Evolutionary conservation across 2,797 vertebrate genomes (phyloP).

Genomic region (Sebastes alutus): DNA sequence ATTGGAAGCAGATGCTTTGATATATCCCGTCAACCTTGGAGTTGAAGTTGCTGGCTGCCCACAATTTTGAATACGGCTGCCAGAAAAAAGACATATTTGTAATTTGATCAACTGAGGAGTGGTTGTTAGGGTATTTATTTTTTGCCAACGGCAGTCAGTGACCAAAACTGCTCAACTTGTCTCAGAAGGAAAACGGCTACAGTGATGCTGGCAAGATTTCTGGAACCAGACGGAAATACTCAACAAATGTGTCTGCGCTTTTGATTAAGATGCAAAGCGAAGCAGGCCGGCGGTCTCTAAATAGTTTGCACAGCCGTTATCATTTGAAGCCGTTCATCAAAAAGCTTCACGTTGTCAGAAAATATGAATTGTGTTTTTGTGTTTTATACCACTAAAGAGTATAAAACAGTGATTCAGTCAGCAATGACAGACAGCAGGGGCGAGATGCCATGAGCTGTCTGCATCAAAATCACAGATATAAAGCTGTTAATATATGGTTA

Average conservation of each 20-base stretch:
- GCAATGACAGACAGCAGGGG: conserved; percentile 30
- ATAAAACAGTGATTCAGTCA: conserved; percentile 31
- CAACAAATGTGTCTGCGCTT: conserved; percentile 40
- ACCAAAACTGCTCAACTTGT: conserved; percentile 61
- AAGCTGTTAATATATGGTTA: conserved; percentile 21
- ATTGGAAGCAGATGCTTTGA: conserved; percentile 80
- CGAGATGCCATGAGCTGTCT: conserved; percentile 30
- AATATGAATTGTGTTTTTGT: conserved; percentile 2
- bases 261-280: conserved; percentile 48
- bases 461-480: conserved; percentile 21
- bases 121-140: conserved; percentile 52
- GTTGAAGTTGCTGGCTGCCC: conserved; percentile 60
- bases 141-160: conserved; percentile 56
- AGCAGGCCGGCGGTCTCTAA: conserved; percentile 23
- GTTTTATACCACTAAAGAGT: conserved; percentile 20
- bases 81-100: conserved; percentile 76
- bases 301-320: conserved; percentile 27
- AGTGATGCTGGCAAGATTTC: conserved; percentile 33
- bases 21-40: conserved; percentile 68
- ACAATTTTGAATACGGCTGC: conserved; percentile 53
- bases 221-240: conserved; percentile 35
- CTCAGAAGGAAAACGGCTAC: conserved; percentile 44
- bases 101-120: conserved; percentile 70
- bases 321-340: conserved; percentile 44
- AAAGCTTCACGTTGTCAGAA: conserved; percentile 39